Base-by-base conservation (phyloP, 2,888 invertebrate species). In the Brachyopa scutellaris region DNA sequence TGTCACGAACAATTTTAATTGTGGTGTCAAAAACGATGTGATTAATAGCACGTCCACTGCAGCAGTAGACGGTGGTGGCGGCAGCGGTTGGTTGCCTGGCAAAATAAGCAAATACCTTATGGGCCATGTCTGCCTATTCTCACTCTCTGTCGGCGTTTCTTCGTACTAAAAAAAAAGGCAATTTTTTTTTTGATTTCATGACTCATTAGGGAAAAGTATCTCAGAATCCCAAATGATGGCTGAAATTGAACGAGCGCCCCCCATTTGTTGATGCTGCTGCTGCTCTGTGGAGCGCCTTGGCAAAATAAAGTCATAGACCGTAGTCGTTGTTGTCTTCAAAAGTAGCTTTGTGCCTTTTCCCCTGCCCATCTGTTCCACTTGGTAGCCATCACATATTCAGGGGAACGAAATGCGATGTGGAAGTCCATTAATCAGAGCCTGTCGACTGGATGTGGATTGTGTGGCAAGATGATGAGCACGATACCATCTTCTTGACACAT, bases 1-100 rank as follows among this genome's bases (percentile, higher is more conserved):
- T 82, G 82, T 82, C 82, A 82, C 82, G 82, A 82, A 64, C 77
- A 47, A 77, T 77, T 82, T 82, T 82, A 82, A 82, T 82, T 77
- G 82, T 82, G 70, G 82, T 82, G 82, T 82, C 82, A 82, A 77
- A 82, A 82, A 26, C 66, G 72, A 53, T 66, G 70, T 77, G 77
- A 82, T 82, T 82, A 82, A 82, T 82, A 72, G 70, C 82, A 70
- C 77, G 77, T 77, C 82, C 77, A 72, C 64, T 77, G 69, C 69
- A 61, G 21, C 31, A 13, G 31, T 26, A 51, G 57, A 69, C 23
- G 26, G 21, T 61, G 77, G 53, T 29, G 51, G 42, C 49, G 66
- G 70, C 42, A 72, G 47, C 77, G 69, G 49, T 76, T 59, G 64
- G 67, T 15, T 76, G 76, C 64, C 55, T 67, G 33, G 51, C 70